phyloP scores from a whole-genome alignment of 2,113 vertebrate genomes.

The Gavialis gangeticus region DNA sequence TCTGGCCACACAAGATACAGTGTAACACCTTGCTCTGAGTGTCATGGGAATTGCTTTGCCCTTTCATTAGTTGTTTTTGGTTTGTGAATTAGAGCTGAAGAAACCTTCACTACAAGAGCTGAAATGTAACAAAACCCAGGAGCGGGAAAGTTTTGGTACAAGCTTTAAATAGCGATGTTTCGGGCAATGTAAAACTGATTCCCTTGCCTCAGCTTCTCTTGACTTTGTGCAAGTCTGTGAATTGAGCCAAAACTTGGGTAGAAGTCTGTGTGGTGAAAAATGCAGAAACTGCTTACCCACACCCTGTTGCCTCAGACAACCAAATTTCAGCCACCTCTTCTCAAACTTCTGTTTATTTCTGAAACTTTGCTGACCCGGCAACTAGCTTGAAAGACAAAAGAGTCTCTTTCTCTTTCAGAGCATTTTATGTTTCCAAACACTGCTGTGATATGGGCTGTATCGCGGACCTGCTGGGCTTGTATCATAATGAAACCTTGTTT shows the following conservation, averaged over 20 bases:
- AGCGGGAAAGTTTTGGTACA: background rate
- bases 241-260: background rate
- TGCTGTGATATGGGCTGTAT: accelerated
- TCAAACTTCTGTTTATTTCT: background rate
- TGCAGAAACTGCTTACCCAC: background rate
- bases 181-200: background rate
- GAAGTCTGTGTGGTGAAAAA: background rate
- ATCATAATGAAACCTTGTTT: background rate
- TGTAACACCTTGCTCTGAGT: background rate
- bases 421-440: background rate
- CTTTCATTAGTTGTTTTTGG: background rate
- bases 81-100: background rate
- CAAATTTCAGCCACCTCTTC: background rate
- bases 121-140: background rate
- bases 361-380: background rate
- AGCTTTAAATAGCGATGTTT: background rate
- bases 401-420: background rate
- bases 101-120: background rate
- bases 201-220: background rate
- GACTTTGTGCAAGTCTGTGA: background rate
- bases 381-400: background rate
- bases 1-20: background rate
- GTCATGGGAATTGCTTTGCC: background rate
- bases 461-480: background rate
- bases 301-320: background rate